These are phyloP conservation scores for Artemia sinica DNA, from an alignment of 2,888 invertebrate genomes.

Conservation along the genomic window DNA sequence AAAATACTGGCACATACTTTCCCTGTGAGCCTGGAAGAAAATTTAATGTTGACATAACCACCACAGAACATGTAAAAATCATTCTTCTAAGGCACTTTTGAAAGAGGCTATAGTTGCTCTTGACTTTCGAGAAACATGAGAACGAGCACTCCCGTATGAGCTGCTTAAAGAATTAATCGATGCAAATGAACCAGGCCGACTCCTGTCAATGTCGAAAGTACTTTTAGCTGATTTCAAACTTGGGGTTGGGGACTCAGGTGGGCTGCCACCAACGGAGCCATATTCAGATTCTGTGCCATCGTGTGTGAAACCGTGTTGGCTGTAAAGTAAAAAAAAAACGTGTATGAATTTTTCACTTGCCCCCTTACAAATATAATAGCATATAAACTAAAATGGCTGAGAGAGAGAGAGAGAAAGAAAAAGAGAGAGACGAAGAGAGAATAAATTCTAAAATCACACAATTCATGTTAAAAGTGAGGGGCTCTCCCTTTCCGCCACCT, in stretches of 20 bases:
- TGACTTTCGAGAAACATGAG: slow-evolving; percentile 1
- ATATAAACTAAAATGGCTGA: too few relatives aligned
- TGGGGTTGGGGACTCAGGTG: background rate
- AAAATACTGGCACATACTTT: too few relatives aligned
- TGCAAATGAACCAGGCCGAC: slow-evolving; percentile 5
- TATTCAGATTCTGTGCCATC: background rate
- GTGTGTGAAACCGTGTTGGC: background rate
- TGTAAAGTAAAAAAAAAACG: background rate
- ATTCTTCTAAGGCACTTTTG: slow-evolving; percentile 8
- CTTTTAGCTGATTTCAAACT: slow-evolving; percentile 10
- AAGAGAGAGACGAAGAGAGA: too few relatives aligned
- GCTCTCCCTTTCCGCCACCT: too few relatives aligned
- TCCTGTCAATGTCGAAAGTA: slow-evolving; percentile 1
- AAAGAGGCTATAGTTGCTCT: slow-evolving; percentile 13
- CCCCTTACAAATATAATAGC: too few relatives aligned
- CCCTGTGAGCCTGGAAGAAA: too few relatives aligned
- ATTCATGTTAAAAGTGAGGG: too few relatives aligned
- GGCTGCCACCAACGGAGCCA: slow-evolving; percentile 4
- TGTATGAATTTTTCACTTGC: background rate
- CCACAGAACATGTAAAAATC: background rate
- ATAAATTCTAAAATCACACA: too few relatives aligned
- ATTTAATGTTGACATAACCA: too few relatives aligned
- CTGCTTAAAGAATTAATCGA: background rate
- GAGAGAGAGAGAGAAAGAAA: too few relatives aligned
- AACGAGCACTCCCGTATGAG: slow-evolving; percentile 6